phyloP scores from a whole-genome alignment of 2,797 vertebrate genomes.

The Neosilurus hyrtlii region DNA sequence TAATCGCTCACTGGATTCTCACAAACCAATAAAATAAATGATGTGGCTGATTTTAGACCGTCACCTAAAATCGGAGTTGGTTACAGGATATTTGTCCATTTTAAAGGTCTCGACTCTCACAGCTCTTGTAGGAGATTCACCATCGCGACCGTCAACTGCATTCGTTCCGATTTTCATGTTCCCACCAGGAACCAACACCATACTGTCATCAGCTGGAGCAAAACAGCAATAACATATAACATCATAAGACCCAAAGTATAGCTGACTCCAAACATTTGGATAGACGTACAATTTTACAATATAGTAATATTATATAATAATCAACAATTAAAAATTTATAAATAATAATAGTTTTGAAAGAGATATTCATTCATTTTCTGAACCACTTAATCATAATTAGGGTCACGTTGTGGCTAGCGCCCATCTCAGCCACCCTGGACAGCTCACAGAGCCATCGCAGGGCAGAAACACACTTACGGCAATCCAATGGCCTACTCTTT shows the following conservation, averaged over 20 bases:
- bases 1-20: too few relatives aligned
- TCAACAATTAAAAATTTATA: background rate
- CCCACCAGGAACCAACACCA: constrained; percentile 79
- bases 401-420: too few relatives aligned
- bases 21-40: too few relatives aligned
- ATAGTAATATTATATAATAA: too few relatives aligned
- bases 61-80: constrained; percentile 89
- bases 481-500: too few relatives aligned
- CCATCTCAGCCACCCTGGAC: too few relatives aligned
- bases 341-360: background rate
- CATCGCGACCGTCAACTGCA: constrained; percentile 72
- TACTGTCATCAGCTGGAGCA: constrained; percentile 16
- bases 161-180: constrained; percentile 78
- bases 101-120: constrained; percentile 75
- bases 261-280: background rate
- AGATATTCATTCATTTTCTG: too few relatives aligned
- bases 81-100: constrained; percentile 83
- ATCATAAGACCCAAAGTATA: background rate
- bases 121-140: constrained; percentile 71
- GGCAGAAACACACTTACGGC: too few relatives aligned
- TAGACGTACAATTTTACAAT: background rate
- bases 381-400: too few relatives aligned
- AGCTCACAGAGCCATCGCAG: too few relatives aligned
- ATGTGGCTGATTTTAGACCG: background rate
- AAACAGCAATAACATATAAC: background rate